Evolutionary conservation across 2,888 invertebrate genomes (phyloP), one percentile per base, ranked within the genome.

Genomic region (Metalampra italica): DNA sequence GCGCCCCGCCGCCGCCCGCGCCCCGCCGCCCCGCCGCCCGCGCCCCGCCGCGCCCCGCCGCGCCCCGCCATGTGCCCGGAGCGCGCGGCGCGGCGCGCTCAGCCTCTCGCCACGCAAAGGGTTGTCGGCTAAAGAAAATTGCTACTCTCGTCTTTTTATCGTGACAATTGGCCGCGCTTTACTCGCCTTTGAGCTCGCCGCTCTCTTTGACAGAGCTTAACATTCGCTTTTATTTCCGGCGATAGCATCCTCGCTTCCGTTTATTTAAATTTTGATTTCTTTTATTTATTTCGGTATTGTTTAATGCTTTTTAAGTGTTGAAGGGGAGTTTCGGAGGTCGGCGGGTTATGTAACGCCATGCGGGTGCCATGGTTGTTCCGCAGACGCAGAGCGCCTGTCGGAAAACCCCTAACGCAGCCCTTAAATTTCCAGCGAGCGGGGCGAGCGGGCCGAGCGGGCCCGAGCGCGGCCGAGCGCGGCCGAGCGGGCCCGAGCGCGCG

Each of bases 121-220:
- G 87, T 85, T 88, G 85, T 73, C 85, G 78, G 78, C 77, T 66
- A 74, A 78, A 71, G 78, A 77, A 84, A 82, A 84, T 78, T 75
- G 74, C 75, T 78, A 72, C 76, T 75, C 70, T 78, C 72, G 70
- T 72, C 75, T 78, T 78, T 78, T 79, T 77, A 68, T 70, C 67
- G 71, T 72, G 69, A 75, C 75, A 71, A 78, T 78, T 76, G 75
- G 69, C 74, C 64, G 65, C 64, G 70, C 68, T 75, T 66, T 66
- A 65, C 66, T 66, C 64, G 42, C 50, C 56, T 62, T 64, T 62
- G 58, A 62, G 52, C 50, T 14, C 53, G 61, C 64, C 65, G 64
- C 64, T 70, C 56, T 53, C 68, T 74, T 71, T 71, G 71, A 68
- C 67, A 65, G 58, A 42, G 50, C 40, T 48, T 29, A 14, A 46